phyloP scores from a whole-genome alignment of 2,113 vertebrate species.

The Rhinolophus sinicus region DNA sequence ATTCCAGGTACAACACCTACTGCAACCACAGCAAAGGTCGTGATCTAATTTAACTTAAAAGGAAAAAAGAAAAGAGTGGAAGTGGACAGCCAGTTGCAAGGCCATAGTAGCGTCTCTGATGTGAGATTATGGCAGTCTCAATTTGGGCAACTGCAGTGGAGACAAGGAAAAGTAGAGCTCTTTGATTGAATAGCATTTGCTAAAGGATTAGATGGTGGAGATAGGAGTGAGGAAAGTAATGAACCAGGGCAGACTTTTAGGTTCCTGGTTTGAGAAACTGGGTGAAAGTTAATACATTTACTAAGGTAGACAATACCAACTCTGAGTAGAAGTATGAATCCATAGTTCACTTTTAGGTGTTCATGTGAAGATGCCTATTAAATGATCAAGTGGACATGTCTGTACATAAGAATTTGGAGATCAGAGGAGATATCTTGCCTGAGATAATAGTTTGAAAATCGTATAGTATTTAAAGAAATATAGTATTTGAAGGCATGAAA shows the following conservation, averaged over 20 bases:
- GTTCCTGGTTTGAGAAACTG: neutral
- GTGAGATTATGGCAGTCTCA: neutral
- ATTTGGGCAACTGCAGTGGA: neutral
- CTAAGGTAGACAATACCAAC: neutral
- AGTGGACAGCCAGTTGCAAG: neutral
- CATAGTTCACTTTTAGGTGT: neutral
- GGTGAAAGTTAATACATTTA: neutral
- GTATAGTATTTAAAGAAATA: neutral
- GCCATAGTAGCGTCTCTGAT: neutral
- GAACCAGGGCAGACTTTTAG: neutral
- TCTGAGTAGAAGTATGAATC: neutral
- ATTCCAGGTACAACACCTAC: neutral
- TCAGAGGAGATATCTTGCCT: neutral
- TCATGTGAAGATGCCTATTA: neutral
- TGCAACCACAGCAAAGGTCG: neutral
- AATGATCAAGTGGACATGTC: neutral
- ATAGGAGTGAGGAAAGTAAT: neutral
- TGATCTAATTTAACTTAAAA: slow-evolving; percentile 25
- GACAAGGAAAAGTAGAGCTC: neutral
- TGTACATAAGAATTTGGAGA: neutral
- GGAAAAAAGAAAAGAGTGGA: neutral
- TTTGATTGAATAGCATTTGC: neutral
- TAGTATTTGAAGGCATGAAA: neutral
- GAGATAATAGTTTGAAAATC: neutral
- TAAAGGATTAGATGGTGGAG: neutral